Base-by-base conservation (phyloP, 2,113 vertebrate species). In the Porphyrio hochstetteri region DNA sequence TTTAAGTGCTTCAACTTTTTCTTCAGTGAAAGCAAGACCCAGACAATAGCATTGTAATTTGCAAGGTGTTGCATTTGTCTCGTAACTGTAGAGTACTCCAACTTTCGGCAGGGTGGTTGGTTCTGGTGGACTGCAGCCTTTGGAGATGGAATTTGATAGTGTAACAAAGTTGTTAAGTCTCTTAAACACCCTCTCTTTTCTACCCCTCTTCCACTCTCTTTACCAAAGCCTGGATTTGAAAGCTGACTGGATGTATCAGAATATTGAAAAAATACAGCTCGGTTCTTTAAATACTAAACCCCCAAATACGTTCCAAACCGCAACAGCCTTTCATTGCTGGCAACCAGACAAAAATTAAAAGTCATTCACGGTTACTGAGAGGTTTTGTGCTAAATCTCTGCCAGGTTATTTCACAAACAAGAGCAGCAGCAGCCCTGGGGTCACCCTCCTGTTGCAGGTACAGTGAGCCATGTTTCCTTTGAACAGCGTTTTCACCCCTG, bases 31-130 rank as follows among this genome's bases (percentile, higher is more conserved):
- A 50, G 20, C 44, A 55, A 80, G n/a, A 31, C 18, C 67, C 74
- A 40, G 35, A 35, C 48, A 57, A 31, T 1, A 42, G 31, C 36
- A 29, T 27, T 50, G 6, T 33, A 16, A 42, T 17, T 55, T 40
- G 13, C 11, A 48, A 50, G 71, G 12, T 16, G 65, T 1, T 74
- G 60, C 53, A 67, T n/a, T n/a, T 77, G 23, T 60, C 60, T 64
- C 31, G 17, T 11, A 60, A 10, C 9, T 23, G 27, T 3, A 46
- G 35, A 18, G 11, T 17, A 11, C 28, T 59, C 52, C 11, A 27
- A 50, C 42, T 31, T 48, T 23, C 67, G 3, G 1, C 2, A 28
- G 17, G 0, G 2, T 5, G 55, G 17, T 2, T 53, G 59, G 16
- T 36, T 61, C 59, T 75, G 42, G 69, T 1, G 2, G 36, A 20